Percentiles rank a stretch among this genome's conserved stretches.
phyloP scores from a whole-genome alignment of 1,140 invertebrate genomes.

The Drosophila fuyamai region DNA sequence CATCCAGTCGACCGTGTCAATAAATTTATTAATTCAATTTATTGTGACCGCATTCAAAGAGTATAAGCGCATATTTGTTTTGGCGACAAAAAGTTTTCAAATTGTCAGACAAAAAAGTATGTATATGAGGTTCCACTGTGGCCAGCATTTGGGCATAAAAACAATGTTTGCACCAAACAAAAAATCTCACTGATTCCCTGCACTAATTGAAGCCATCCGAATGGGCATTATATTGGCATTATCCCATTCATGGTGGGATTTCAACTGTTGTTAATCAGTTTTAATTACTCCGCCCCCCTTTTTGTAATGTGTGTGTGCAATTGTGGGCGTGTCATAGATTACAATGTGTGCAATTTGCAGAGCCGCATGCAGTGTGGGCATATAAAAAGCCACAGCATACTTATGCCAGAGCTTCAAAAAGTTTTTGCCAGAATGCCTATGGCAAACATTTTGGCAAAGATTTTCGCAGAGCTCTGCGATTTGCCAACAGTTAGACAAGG shows the following conservation, averaged over 20 bases:
- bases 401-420: slow-evolving; percentile 55
- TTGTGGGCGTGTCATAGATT: slow-evolving; percentile 19
- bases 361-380: slow-evolving; percentile 63
- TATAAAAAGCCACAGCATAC: slow-evolving; percentile 71
- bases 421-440: slow-evolving; percentile 74
- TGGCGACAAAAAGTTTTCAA: slow-evolving; percentile 6
- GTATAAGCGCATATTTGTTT: slow-evolving; percentile 7
- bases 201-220: slow-evolving; percentile 31
- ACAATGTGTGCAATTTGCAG: slow-evolving; percentile 54
- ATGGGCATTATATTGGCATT: slow-evolving; percentile 48
- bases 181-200: slow-evolving; percentile 21
- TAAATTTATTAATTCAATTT: slow-evolving; percentile 26
- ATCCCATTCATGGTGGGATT: slow-evolving; percentile 58
- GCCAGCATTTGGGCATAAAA: slow-evolving; percentile 12
- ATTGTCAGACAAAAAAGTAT: not conserved
- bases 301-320: slow-evolving; percentile 1
- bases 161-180: slow-evolving; percentile 14
- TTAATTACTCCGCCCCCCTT: slow-evolving; percentile 45
- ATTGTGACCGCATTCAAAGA: slow-evolving; percentile 10
- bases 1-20: not conserved
- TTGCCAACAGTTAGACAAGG: slow-evolving; percentile 78
- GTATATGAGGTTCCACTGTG: slow-evolving; percentile 12
- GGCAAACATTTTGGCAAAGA: slow-evolving; percentile 81
- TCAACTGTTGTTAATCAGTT: slow-evolving; percentile 56
- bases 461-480: slow-evolving; percentile 78